Conservation (phyloP, 2,113 vertebrate genomes). For the Gambusia affinis region DNA sequence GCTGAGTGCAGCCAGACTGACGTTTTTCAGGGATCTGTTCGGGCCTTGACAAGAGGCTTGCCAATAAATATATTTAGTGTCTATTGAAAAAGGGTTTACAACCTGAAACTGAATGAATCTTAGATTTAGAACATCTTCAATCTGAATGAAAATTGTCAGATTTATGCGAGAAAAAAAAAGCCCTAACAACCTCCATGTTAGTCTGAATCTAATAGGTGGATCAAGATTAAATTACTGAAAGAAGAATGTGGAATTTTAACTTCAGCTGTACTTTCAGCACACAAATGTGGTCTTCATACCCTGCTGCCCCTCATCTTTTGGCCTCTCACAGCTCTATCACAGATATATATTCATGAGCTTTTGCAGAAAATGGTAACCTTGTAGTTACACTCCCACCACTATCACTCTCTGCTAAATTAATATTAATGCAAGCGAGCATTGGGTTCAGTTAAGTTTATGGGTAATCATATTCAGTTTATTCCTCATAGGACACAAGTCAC, state of each 20-base stretch:
- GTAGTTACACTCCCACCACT: slow-evolving; percentile 72
- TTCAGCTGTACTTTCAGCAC: slow-evolving; percentile 46
- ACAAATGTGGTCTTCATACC: slow-evolving; percentile 69
- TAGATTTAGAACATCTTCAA: not conserved
- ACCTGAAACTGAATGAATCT: slow-evolving; percentile 1
- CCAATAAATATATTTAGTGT: not conserved
- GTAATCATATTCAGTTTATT: slow-evolving; percentile 86
- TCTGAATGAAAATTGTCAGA: slow-evolving; percentile 1
- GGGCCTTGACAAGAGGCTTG: not conserved
- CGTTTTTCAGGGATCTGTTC: not conserved
- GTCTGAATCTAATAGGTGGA: slow-evolving; percentile 16
- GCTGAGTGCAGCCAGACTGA: not conserved
- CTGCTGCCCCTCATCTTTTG: slow-evolving; percentile 54
- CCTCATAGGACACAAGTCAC: slow-evolving; percentile 80
- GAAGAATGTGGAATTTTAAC: slow-evolving; percentile 36
- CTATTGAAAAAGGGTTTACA: not conserved
- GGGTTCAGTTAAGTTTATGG: slow-evolving; percentile 83
- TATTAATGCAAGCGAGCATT: slow-evolving; percentile 80
- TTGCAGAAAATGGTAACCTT: slow-evolving; percentile 77
- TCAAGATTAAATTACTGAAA: slow-evolving; percentile 34
- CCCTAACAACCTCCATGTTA: slow-evolving; percentile 7
- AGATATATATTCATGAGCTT: slow-evolving; percentile 80
- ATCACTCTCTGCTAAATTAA: slow-evolving; percentile 80
- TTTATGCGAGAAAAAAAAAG: slow-evolving; percentile 13
- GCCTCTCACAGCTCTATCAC: slow-evolving; percentile 57